Conservation (phyloP, 2,797 vertebrate species). For the Tokudaia tokunoshimensis region DNA sequence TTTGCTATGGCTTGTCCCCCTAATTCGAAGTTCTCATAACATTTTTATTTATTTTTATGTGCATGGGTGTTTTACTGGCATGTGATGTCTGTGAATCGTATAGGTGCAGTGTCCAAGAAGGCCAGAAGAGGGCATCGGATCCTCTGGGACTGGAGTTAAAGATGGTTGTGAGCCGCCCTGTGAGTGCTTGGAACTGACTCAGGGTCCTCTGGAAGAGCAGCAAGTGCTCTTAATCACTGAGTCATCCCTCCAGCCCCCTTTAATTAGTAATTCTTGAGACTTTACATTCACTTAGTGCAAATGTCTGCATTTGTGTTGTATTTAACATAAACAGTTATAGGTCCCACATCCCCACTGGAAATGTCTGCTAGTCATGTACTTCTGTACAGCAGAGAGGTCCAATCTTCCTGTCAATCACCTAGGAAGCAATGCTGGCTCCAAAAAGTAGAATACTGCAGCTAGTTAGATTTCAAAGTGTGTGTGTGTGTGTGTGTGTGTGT, state of each 20-base stretch:
- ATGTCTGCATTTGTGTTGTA: neutral
- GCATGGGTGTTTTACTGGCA: neutral
- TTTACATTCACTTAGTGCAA: neutral
- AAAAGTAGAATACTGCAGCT: neutral
- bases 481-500: neutral
- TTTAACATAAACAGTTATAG: neutral
- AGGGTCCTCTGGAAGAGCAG: no score
- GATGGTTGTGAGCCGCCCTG: neutral
- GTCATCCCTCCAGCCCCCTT: neutral
- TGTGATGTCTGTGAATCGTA: neutral
- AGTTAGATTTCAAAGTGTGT: neutral
- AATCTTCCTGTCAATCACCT: neutral
- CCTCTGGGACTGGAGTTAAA: neutral
- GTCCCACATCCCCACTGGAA: neutral
- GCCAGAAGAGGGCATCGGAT: neutral
- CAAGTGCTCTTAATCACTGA: neutral
- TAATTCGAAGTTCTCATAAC: neutral
- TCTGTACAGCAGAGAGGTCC: neutral
- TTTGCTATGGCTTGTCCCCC: neutral
- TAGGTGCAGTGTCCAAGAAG: neutral
- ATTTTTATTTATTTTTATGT: neutral
- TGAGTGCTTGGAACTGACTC: neutral
- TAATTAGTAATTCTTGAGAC: neutral
- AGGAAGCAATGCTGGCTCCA: neutral
- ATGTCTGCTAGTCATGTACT: neutral